Evolutionary conservation across 2,113 vertebrate species (phyloP), one percentile per base, ranked within the genome.

Genomic region (Tor tambroides): DNA sequence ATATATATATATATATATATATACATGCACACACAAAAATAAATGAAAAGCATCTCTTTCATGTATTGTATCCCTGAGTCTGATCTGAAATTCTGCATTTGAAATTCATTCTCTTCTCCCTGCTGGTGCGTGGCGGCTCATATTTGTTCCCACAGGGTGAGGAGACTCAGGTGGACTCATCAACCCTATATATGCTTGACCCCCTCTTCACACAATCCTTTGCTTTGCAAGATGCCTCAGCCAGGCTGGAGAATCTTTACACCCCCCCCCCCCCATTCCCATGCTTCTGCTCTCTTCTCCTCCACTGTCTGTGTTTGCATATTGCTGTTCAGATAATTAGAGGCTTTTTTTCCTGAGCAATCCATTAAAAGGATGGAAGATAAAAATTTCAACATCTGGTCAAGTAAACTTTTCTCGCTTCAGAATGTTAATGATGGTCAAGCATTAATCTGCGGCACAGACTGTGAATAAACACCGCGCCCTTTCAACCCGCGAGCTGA

Each of bases 321-420:
- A 92, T 89, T 78, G 76, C 86, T 88, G 89, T 92, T 88, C 92
- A 80, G 74, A 85, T 94, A 95, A 95, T 95, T 93, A 95, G 89
- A 93, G 92, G 89, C 15, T 65, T 46, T 67, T 90, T 90, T 83
- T 88, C 74, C 43, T 71, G 88, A 92, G 90, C 92, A 92, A 92
- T 95, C 89, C 91, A 94, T 94, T 93, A 96, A 94, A 89, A 92
- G 82, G 90, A 92, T 86, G 93, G 92, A 93, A 93, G 90, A 94
- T 90, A 91, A 88, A 78, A 93, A 95, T 94, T 88, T 92, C 93
- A 95, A 95, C 92, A 96, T 96, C 94, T 96, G 95, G 95, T 96
- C 95, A 96, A 92, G 91, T 92, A 91, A 94, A 95, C 92, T 94
- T 94, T 94, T 91, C 93, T 89, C 91, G 92, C 93, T 90, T 94